Conservation (phyloP, 2,888 invertebrate species). For the Volucella inflata region DNA sequence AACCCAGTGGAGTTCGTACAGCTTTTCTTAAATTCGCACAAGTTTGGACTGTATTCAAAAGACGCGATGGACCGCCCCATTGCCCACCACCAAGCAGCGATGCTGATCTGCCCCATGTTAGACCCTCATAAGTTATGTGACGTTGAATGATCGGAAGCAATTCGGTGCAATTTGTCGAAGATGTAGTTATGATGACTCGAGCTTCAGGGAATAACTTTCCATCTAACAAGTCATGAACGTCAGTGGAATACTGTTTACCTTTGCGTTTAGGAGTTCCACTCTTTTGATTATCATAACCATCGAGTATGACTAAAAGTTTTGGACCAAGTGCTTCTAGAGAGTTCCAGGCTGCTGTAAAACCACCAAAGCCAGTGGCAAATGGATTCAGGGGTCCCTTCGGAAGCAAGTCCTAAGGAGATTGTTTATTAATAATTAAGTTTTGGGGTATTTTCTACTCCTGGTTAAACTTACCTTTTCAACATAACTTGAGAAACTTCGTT, state of each 20-base stretch:
- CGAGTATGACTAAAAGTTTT: constrained; percentile 84
- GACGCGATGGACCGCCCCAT: constrained; percentile 83
- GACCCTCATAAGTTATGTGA: constrained; percentile 84
- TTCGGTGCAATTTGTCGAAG: constrained; percentile 81
- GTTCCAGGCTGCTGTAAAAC: constrained; percentile 84
- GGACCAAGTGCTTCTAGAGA: constrained; percentile 84
- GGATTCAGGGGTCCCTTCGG: constrained; percentile 82
- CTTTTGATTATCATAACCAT: constrained; percentile 84
- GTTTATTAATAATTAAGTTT: not conserved
- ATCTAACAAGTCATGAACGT: constrained; percentile 85
- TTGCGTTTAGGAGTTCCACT: constrained; percentile 80
- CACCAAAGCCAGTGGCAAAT: constrained; percentile 79
- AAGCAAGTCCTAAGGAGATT: constrained; percentile 81
- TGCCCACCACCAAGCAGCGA: constrained; percentile 84
- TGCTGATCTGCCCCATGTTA: constrained; percentile 85
- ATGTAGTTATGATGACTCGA: constrained; percentile 85
- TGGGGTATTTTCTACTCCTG: not conserved
- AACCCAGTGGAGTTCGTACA: constrained; percentile 85
- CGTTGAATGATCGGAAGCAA: constrained; percentile 84
- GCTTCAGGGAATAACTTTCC: constrained; percentile 85
- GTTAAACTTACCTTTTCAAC: constrained; percentile 78
- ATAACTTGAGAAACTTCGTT: constrained; percentile 81
- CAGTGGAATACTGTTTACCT: constrained; percentile 81
- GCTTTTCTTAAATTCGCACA: constrained; percentile 83
- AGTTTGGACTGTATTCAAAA: constrained; percentile 83